These are phyloP conservation scores for Lasius platythorax DNA, from an alignment of 2,888 invertebrate species.

Conservation along the genomic window DNA sequence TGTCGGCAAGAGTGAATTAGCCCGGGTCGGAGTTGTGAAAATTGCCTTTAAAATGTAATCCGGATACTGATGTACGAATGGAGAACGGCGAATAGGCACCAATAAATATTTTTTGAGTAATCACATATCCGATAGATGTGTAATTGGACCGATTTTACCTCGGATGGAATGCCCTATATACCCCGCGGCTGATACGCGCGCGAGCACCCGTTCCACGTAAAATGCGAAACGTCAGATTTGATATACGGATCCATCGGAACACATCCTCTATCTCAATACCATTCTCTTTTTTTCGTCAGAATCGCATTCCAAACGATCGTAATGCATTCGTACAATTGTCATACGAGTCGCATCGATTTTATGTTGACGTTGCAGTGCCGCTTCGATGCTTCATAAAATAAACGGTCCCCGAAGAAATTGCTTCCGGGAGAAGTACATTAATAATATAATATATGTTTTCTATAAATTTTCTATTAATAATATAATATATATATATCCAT, in stretches of 20 bases:
- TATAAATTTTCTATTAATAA: no score
- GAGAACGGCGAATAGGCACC: slow-evolving; percentile 47
- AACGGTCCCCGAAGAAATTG: slow-evolving; percentile 3
- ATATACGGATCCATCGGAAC: slow-evolving; percentile 64
- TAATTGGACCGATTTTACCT: slow-evolving; percentile 73
- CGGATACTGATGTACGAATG: slow-evolving; percentile 56
- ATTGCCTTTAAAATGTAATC: slow-evolving; percentile 65
- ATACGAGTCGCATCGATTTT: slow-evolving; percentile 50
- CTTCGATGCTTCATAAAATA: slow-evolving; percentile 26
- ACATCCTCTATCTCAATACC: slow-evolving; percentile 52
- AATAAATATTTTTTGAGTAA: slow-evolving; percentile 69
- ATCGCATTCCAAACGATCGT: slow-evolving; percentile 51
- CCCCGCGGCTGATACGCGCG: slow-evolving; percentile 56
- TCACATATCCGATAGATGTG: slow-evolving; percentile 70
- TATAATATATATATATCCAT: neutral
- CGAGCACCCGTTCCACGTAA: slow-evolving; percentile 65
- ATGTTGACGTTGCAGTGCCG: slow-evolving; percentile 11
- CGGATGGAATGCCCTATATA: slow-evolving; percentile 72
- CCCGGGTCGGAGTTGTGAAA: slow-evolving; percentile 54
- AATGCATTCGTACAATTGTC: slow-evolving; percentile 54
- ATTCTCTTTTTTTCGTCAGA: slow-evolving; percentile 44
- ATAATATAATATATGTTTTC: slow-evolving; percentile 1
- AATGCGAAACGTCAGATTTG: slow-evolving; percentile 72
- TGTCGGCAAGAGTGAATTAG: slow-evolving; percentile 59
- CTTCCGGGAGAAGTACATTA: neutral